Evolutionary conservation across 2,797 vertebrate genomes (phyloP).

Genomic region (Cottoperca gobio): DNA sequence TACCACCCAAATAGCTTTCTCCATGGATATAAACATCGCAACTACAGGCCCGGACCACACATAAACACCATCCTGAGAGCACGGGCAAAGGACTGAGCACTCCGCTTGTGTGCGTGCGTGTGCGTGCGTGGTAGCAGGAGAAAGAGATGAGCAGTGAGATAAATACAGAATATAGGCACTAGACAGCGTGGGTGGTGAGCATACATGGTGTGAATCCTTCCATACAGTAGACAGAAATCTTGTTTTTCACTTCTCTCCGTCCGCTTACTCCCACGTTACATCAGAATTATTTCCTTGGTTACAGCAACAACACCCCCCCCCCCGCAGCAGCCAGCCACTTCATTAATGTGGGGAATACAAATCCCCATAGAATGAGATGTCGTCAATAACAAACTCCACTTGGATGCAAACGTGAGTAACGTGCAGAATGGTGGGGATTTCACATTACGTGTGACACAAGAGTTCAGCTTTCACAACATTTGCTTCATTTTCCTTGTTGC

Average conservation of each 20-base stretch:
- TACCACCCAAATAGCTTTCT: slow-evolving; percentile 79
- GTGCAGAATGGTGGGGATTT: slow-evolving; percentile 14
- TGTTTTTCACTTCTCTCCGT: slow-evolving; percentile 52
- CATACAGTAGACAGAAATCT: slow-evolving; percentile 50
- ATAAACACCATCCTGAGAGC: slow-evolving; percentile 78
- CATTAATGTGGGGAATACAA: slow-evolving; percentile 35
- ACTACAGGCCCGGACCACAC: slow-evolving; percentile 77
- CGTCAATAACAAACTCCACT: slow-evolving; percentile 21
- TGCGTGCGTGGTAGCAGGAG: slow-evolving; percentile 27
- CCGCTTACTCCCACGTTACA: slow-evolving; percentile 78
- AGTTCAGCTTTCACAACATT: slow-evolving; percentile 26
- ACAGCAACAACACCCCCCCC: slow-evolving; percentile 30
- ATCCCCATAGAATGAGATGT: slow-evolving; percentile 37
- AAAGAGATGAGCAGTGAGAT: slow-evolving; percentile 47
- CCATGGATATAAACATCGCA: slow-evolving; percentile 81
- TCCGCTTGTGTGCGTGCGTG: slow-evolving; percentile 32
- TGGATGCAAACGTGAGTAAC: slow-evolving; percentile 19
- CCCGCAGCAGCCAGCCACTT: slow-evolving; percentile 25
- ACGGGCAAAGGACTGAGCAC: slow-evolving; percentile 42
- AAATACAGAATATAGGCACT: slow-evolving; percentile 49
- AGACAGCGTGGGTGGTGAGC: slow-evolving; percentile 68
- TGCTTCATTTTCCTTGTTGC: slow-evolving; percentile 7
- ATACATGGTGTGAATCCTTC: slow-evolving; percentile 48
- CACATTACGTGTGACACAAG: slow-evolving; percentile 6
- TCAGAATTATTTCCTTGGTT: slow-evolving; percentile 68